phyloP scores from a whole-genome alignment of 1,140 invertebrate species.

The Bombus soroeensis region DNA sequence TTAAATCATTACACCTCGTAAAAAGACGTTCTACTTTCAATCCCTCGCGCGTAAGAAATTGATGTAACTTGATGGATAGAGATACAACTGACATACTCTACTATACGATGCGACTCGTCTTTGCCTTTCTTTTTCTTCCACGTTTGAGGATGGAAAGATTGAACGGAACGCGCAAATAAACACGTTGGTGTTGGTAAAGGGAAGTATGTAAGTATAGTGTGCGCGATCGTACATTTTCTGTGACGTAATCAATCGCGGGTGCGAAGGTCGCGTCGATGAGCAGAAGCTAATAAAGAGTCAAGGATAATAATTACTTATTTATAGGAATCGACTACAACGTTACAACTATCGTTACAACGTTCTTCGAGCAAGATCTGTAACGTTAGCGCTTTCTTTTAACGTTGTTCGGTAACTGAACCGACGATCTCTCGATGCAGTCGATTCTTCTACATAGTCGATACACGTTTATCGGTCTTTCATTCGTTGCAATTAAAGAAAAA shows the following conservation, averaged over 20 bases:
- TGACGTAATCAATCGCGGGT: conserved; percentile 61
- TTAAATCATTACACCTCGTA: too few species aligned
- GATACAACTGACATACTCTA: background rate
- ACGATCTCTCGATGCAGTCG: background rate
- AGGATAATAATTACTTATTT: conserved; percentile 63
- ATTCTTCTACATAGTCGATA: rapidly evolving
- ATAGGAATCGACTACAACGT: conserved; percentile 30
- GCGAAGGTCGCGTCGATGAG: conserved; percentile 58
- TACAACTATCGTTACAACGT: background rate
- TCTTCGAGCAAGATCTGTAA: background rate
- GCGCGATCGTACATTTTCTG: conserved; percentile 45
- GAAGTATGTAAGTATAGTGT: background rate
- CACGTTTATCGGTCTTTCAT: background rate
- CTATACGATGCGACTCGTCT: background rate
- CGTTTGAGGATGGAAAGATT: background rate
- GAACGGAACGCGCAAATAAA: background rate
- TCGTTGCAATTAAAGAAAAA: background rate
- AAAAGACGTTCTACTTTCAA: background rate
- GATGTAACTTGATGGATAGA: background rate
- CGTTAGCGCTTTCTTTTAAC: background rate
- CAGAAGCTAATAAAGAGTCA: conserved; percentile 68
- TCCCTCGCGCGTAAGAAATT: background rate
- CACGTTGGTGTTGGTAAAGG: conserved; percentile 3
- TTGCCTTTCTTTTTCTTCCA: too few species aligned
- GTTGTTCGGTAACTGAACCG: background rate